Percentiles rank a stretch among this genome's conserved stretches.
Conservation (phyloP, 2,797 vertebrate genomes). For the Thunnus albacares region DNA sequence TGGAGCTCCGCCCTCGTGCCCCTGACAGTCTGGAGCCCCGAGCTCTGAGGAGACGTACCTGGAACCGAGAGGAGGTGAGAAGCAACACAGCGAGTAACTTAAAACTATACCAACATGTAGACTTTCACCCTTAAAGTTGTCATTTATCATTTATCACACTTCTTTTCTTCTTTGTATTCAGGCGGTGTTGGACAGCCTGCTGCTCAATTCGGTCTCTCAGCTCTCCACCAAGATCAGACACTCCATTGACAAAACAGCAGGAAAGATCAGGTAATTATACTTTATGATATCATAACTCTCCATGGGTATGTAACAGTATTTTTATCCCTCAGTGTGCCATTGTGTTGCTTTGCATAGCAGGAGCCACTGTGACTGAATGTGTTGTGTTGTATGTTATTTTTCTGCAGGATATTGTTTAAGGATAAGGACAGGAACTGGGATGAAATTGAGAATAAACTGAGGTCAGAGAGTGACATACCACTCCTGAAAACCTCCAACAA, state of each 20-base stretch:
- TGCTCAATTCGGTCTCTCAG: slow-evolving; percentile 96
- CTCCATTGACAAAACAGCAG: slow-evolving; percentile 96
- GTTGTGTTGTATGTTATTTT: slow-evolving; percentile 5
- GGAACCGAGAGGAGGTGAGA: slow-evolving; percentile 97
- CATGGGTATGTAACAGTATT: background rate
- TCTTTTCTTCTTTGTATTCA: slow-evolving; percentile 65
- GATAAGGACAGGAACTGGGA: slow-evolving; percentile 99
- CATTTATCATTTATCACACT: background rate
- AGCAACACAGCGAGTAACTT: background rate
- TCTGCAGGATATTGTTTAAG: slow-evolving; percentile 95
- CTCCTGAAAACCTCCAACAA: slow-evolving; percentile 97
- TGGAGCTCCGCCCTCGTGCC: slow-evolving; percentile 89
- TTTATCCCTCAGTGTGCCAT: background rate
- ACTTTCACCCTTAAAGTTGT: background rate
- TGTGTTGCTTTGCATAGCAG: background rate
- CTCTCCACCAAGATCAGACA: slow-evolving; percentile 97
- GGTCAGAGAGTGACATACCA: slow-evolving; percentile 93
- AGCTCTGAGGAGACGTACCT: slow-evolving; percentile 94
- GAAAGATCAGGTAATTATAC: slow-evolving; percentile 93
- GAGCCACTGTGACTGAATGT: background rate
- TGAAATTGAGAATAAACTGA: slow-evolving; percentile 95
- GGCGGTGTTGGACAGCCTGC: slow-evolving; percentile 96
- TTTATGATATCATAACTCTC: background rate
- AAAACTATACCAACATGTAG: background rate
- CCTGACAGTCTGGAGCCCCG: slow-evolving; percentile 91